These are phyloP conservation scores for Thymelicus acteon DNA, from an alignment of 2,888 invertebrate genomes.

Conservation along the genomic window DNA sequence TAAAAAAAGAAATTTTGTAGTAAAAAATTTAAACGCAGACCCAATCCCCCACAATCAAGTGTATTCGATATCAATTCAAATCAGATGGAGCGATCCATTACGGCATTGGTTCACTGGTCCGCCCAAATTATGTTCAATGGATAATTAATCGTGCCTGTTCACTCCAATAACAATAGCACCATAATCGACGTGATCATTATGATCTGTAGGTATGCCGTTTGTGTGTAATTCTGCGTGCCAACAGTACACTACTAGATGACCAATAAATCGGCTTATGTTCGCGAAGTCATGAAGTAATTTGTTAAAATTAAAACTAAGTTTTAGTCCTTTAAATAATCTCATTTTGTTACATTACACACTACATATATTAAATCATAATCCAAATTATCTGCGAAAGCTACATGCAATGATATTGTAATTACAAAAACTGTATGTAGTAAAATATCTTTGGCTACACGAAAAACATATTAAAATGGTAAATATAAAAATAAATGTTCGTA, in stretches of 20 bases:
- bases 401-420: no score
- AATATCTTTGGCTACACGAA: neutral
- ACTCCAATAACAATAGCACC: conserved; percentile 72
- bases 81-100: conserved; percentile 61
- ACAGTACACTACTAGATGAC: neutral
- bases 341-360: no score
- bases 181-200: conserved; percentile 63
- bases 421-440: no score
- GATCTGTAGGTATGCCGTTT: conserved; percentile 42
- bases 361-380: no score
- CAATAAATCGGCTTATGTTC: conserved; percentile 1
- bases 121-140: conserved; percentile 84
- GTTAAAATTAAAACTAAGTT: neutral
- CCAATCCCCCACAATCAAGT: conserved; percentile 25
- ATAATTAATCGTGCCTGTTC: conserved; percentile 79
- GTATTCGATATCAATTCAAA: conserved; percentile 62
- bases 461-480: neutral
- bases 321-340: no score
- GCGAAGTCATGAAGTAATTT: neutral
- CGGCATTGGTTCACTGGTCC: conserved; percentile 64
- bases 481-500: neutral
- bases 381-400: no score
- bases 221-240: conserved; percentile 20
- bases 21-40: conserved; percentile 1
- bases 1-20: neutral